Base-by-base conservation (phyloP, 1,140 invertebrate genomes). In the Nasonia vitripennis region DNA sequence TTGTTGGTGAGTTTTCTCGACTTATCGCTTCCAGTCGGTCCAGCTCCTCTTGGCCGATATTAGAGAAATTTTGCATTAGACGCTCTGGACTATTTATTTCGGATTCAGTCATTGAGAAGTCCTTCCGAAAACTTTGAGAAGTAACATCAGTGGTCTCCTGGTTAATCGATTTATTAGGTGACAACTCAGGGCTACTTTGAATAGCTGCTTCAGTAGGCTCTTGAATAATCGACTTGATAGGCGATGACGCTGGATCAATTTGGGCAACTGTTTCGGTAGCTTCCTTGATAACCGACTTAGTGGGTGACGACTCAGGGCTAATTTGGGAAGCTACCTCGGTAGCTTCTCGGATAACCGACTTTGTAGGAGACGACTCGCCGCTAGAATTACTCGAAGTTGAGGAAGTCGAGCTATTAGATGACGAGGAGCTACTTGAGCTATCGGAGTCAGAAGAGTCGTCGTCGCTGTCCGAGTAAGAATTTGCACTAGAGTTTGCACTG, bases 1-100 rank as follows among this genome's bases (percentile, higher is more conserved):
- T 93, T 1, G 41, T 14, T 0, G 93, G 92, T 20, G 93, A 93
- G 0, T 74, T 81, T 84, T 92, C 89, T 3, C 23, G 48, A 6
- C 68, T 71, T 68, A 4, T 31, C 81, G n/a, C 48, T 87, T 55
- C 70, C 12, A 84, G 48, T 11, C 34, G 77, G 4, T 81, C 17
- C 9, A 71, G 10, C 48, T 87, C 83, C 45, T 87, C 83, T 41
- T 62, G 51, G 55, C 5, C 77, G 17, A 71, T 78, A 87, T 68
- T 67, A 23, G 27, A 75, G 12, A 31, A 55, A 27, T 27, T 86
- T 31, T 45, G 45, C 31, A 45, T 1, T 37, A n/a, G 0, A 67
- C 14, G 7, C 86, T 87, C 1, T 37, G 67, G 45, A 23, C 27
- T 31, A 2, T 75, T 82, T 14, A 11, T 83, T 62, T 17, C 75